Base-by-base conservation (phyloP, 2,113 vertebrate genomes). In the Apus apus region DNA sequence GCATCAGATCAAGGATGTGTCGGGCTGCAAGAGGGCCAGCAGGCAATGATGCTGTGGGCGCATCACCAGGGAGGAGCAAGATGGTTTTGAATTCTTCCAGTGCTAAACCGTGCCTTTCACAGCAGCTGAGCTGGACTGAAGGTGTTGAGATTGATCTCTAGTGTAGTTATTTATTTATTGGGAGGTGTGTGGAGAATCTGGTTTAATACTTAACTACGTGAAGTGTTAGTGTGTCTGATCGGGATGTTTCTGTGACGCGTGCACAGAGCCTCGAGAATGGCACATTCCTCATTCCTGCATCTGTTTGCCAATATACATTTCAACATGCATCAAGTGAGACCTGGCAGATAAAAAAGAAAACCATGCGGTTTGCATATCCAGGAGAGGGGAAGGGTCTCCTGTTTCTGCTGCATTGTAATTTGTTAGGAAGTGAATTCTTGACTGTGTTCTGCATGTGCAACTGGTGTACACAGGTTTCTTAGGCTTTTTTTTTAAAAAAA, bases 1-100 rank as follows among this genome's bases (percentile, higher is more conserved):
- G 46, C 29, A 26, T 64, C 60, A 16, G 53, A 4, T 22, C 29
- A 4, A 26, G 80, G 19, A 57, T 6, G 8, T 1, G 0, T 11
- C 16, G 21, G 32, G 25, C 36, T 50, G 29, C 65, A 27, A 23
- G 58, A 57, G 36, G 50, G 14, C 20, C 36, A 34, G 66, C 26
- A 21, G 0, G 3, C 25, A 14, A 3, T 0, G 2, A 13, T 54
- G 29, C 65, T 32, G 40, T 0, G 4, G 50, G 60, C 38, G 12
- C 1, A 2, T 51, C 56, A 36, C 72, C 21, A 13, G 46, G n/a
- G 36, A 51, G 38, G 51, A 66, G 48, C 23, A 18, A 15, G 36
- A 6, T 81, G 19, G 29, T 67, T 73, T 8, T 54, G 29, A 57
- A 25, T 92, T 73, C 57, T 74, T 38, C 29, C 23, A 21, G 23